These are phyloP conservation scores for Mimumesa dahlbomi DNA, from an alignment of 2,888 invertebrate species.

Conservation along the genomic window DNA sequence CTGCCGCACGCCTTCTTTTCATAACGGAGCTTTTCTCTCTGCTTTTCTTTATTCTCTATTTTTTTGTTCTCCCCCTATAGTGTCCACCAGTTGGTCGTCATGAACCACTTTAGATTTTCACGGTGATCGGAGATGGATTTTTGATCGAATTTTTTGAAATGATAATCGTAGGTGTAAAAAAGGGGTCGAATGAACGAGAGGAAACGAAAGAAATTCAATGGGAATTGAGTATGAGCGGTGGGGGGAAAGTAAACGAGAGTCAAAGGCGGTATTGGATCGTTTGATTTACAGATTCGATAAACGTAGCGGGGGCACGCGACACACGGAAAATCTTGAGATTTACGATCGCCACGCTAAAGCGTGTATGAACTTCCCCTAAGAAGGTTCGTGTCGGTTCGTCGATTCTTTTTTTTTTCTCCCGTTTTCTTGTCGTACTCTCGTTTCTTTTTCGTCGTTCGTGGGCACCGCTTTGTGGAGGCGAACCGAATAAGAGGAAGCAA, in stretches of 20 bases:
- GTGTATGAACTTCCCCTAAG: not conserved
- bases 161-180: too few relatives aligned
- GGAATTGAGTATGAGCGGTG: not conserved
- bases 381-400: conserved; percentile 14
- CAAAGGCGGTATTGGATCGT: conserved; percentile 4
- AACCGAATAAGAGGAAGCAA: conserved; percentile 38
- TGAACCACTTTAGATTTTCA: not conserved
- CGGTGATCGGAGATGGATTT: not conserved
- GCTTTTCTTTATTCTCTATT: not conserved
- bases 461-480: conserved; percentile 30
- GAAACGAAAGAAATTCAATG: not conserved
- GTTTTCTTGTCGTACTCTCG: not conserved
- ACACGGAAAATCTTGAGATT: conserved; percentile 66
- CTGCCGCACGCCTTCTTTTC: not conserved
- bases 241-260: not conserved
- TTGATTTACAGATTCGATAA: conserved; percentile 69
- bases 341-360: conserved; percentile 31
- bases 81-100: too few relatives aligned
- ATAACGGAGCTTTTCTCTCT: conserved; percentile 33
- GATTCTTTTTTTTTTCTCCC: conserved; percentile 13
- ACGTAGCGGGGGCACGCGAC: conserved; percentile 42
- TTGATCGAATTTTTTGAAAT: not conserved
- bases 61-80: not conserved
- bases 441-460: not conserved
- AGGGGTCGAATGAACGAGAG: too few relatives aligned